Evolutionary conservation across 2,888 invertebrate genomes (phyloP).

Genomic region (Anaspis maculata): DNA sequence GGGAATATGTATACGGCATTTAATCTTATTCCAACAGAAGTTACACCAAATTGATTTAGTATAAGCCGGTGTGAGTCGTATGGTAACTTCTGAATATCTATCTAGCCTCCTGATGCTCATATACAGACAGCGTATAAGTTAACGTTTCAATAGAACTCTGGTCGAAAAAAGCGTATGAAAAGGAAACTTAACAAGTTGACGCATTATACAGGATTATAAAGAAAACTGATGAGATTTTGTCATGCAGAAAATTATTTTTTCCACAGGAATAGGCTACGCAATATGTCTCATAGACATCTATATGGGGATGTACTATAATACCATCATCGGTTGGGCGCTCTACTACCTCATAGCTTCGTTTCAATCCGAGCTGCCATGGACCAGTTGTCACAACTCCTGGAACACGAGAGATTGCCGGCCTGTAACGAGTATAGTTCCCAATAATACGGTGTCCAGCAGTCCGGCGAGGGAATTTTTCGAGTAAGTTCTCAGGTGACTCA

Average conservation of each 20-base stretch:
- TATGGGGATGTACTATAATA: constrained; percentile 96
- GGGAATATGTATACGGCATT: no score
- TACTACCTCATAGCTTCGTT: constrained; percentile 83
- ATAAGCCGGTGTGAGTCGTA: no score
- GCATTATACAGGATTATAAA: no score
- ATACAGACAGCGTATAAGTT: no score
- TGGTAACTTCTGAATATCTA: no score
- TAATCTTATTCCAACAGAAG: no score
- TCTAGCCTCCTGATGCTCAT: no score
- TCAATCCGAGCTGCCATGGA: constrained; percentile 77
- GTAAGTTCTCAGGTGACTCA: constrained; percentile 47
- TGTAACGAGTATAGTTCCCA: constrained; percentile 42
- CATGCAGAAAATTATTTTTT: constrained; percentile 9
- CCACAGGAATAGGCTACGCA: constrained; percentile 85
- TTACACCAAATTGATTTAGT: no score
- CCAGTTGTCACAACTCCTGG: constrained; percentile 78
- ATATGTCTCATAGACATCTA: constrained; percentile 94
- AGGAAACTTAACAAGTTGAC: no score
- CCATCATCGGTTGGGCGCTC: constrained; percentile 93
- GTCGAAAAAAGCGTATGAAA: no score
- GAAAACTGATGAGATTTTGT: no score
- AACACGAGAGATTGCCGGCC: constrained; percentile 71
- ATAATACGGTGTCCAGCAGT: constrained; percentile 56
- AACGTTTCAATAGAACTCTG: no score
- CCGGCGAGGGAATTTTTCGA: constrained; percentile 86